Evolutionary conservation across 2,113 vertebrate genomes (phyloP).

Genomic region (Sula dactylatra): DNA sequence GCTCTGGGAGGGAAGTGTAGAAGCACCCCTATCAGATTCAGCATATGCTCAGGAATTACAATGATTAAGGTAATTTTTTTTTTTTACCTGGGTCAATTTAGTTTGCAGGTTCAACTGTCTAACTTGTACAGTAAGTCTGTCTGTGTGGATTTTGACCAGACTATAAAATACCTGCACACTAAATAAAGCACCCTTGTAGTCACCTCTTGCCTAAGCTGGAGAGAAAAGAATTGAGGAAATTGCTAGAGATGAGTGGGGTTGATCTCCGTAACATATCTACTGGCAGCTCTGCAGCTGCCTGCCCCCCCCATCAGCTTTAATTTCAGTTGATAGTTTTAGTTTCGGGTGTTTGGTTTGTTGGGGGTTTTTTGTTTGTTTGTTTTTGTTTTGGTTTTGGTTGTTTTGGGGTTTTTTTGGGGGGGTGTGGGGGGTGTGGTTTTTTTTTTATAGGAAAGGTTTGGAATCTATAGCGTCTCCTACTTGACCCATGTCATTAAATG

Average conservation of each 20-base stretch:
- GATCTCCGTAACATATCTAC: not conserved
- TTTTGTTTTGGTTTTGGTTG: not conserved
- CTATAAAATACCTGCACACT: not conserved
- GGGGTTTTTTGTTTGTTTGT: not conserved
- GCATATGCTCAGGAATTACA: not conserved
- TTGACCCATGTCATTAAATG: rapidly evolving
- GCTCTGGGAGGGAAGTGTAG: not conserved
- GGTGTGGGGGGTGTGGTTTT: no score
- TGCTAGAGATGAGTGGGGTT: not conserved
- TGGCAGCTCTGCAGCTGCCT: not conserved
- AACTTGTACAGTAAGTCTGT: not conserved
- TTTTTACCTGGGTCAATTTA: not conserved
- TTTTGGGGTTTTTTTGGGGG: no score
- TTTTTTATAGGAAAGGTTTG: not conserved
- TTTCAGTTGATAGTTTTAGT: not conserved
- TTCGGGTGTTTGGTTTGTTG: not conserved
- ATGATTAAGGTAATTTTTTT: no score
- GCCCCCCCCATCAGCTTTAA: not conserved
- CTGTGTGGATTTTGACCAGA: not conserved
- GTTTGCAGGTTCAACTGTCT: not conserved
- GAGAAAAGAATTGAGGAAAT: not conserved
- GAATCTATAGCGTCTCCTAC: not conserved
- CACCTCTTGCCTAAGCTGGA: not conserved
- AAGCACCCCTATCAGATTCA: not conserved
- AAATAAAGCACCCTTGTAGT: not conserved